phyloP scores from a whole-genome alignment of 2,888 invertebrate species.

The Noctua comes region DNA sequence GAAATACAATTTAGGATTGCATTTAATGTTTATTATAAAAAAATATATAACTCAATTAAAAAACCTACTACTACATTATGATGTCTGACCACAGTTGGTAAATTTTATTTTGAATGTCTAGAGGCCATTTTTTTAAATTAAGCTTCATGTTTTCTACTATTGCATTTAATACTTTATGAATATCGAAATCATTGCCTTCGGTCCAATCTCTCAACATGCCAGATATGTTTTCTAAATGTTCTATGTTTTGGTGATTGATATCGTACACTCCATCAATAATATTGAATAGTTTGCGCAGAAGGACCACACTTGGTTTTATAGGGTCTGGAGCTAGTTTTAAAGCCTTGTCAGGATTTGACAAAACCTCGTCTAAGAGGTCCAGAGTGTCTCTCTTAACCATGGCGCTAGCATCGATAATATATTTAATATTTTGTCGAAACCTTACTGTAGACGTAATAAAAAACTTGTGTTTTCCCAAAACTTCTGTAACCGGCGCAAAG shows the following conservation, averaged over 20 bases:
- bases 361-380: slow-evolving; percentile 76
- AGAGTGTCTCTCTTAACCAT: slow-evolving; percentile 72
- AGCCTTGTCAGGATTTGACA: slow-evolving; percentile 70
- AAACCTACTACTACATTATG: slow-evolving; percentile 43
- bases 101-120: slow-evolving; percentile 69
- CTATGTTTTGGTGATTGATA: slow-evolving; percentile 68
- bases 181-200: slow-evolving; percentile 57
- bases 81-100: slow-evolving; percentile 72
- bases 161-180: slow-evolving; percentile 63
- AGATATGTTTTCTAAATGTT: slow-evolving; percentile 68
- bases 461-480: slow-evolving; percentile 67
- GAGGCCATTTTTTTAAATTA: slow-evolving; percentile 75
- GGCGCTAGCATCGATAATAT: slow-evolving; percentile 63
- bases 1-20: slow-evolving; percentile 9
- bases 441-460: slow-evolving; percentile 69
- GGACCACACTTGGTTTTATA: slow-evolving; percentile 64
- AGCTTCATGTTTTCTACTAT: slow-evolving; percentile 72
- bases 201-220: slow-evolving; percentile 64
- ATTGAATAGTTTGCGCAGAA: slow-evolving; percentile 68
- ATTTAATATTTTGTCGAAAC: slow-evolving; percentile 70
- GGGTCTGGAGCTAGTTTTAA: slow-evolving; percentile 61
- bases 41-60: slow-evolving; percentile 20
- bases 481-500: slow-evolving; percentile 63
- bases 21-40: slow-evolving; percentile 33
- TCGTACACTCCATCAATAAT: slow-evolving; percentile 72